Evolutionary conservation across 1,140 invertebrate species (phyloP).

Genomic region (Drosophila santomea): DNA sequence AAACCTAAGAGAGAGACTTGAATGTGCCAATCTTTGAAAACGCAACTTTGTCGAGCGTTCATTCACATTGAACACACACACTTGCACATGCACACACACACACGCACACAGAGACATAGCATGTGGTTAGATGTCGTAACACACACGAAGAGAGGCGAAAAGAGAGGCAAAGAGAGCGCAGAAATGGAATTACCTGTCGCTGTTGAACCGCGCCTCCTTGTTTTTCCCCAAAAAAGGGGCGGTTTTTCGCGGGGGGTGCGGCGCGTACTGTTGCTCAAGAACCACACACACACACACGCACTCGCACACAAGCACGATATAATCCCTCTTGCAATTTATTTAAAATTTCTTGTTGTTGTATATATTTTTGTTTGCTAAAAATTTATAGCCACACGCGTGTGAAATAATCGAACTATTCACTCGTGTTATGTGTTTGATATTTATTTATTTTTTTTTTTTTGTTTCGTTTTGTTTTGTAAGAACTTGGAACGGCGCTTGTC

Average conservation of each 20-base stretch:
- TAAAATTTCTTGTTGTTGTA: slow-evolving; percentile 35
- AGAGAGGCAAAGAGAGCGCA: slow-evolving; percentile 3
- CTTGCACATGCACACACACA: neutral
- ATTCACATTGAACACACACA: slow-evolving; percentile 64
- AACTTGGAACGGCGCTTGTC: slow-evolving; percentile 64
- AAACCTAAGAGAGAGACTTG: slow-evolving; percentile 27
- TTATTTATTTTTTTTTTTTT: slow-evolving; percentile 36
- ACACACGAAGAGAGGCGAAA: slow-evolving; percentile 12
- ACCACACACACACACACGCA: slow-evolving; percentile 20
- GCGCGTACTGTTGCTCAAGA: slow-evolving; percentile 39
- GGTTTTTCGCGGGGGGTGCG: slow-evolving; percentile 1
- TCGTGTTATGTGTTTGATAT: slow-evolving; percentile 53
- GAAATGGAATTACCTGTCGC: slow-evolving; percentile 48
- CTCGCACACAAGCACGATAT: slow-evolving; percentile 3
- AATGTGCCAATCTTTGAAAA: slow-evolving; percentile 29
- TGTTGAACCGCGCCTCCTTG: slow-evolving; percentile 74
- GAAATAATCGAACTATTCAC: slow-evolving; percentile 65
- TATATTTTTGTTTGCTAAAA: slow-evolving; percentile 48
- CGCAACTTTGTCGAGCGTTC: slow-evolving; percentile 72
- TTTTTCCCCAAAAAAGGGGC: slow-evolving; percentile 24
- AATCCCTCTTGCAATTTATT: slow-evolving; percentile 42
- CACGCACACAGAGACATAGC: slow-evolving; percentile 15
- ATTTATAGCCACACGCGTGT: slow-evolving; percentile 78
- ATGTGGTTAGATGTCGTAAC: slow-evolving; percentile 76
- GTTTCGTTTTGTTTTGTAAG: slow-evolving; percentile 65